These are phyloP conservation scores for Parotia lawesii DNA, from an alignment of 2,113 vertebrate species.

Conservation along the genomic window DNA sequence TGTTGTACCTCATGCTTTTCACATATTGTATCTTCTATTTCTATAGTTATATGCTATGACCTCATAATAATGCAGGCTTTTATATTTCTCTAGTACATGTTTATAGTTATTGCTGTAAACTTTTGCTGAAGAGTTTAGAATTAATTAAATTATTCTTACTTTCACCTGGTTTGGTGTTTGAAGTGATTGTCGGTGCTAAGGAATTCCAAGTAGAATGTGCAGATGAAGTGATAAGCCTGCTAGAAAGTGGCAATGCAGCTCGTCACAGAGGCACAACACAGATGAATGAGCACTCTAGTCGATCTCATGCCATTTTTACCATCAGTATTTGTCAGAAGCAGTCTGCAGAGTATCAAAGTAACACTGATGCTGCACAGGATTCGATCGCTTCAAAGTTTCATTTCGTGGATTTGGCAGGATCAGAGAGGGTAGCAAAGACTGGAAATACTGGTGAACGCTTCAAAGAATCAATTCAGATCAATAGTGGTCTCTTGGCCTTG, in stretches of 20 bases:
- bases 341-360: constrained; percentile 16
- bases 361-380: constrained; percentile 1
- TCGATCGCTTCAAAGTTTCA: constrained; percentile 82
- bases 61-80: background rate
- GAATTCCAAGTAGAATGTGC: constrained; percentile 79
- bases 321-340: constrained; percentile 76
- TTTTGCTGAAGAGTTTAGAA: background rate
- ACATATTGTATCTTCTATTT: background rate
- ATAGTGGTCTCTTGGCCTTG: constrained; percentile 84
- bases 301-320: constrained; percentile 88
- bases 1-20: background rate
- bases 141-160: background rate
- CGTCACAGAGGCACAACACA: constrained; percentile 81
- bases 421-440: constrained; percentile 84
- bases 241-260: constrained; percentile 80
- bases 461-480: constrained; percentile 88
- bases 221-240: constrained; percentile 80
- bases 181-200: constrained; percentile 87
- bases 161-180: constrained; percentile 35
- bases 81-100: background rate
- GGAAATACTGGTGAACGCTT: constrained; percentile 82
- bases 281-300: constrained; percentile 87
- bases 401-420: constrained; percentile 91
- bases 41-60: background rate
- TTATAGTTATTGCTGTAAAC: background rate